Evolutionary conservation across 2,113 vertebrate species (phyloP).

Genomic region (Rhipidura dahli): DNA sequence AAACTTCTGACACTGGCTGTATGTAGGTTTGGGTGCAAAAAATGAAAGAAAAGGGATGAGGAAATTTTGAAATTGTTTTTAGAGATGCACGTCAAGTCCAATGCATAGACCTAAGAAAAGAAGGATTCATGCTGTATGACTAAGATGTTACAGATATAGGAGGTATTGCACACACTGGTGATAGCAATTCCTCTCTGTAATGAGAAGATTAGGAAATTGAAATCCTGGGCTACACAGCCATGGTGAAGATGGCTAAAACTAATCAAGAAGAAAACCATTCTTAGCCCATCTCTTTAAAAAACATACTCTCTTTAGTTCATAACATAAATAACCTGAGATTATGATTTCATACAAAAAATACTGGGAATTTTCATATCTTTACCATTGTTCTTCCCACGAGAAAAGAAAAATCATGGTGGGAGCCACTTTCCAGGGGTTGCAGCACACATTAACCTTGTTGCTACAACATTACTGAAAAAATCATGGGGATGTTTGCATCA

Average conservation of each 20-base stretch:
- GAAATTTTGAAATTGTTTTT: background rate
- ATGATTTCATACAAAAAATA: background rate
- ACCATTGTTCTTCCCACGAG: background rate
- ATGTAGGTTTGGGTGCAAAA: background rate
- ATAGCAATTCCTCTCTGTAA: background rate
- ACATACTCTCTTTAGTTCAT: background rate
- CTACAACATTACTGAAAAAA: background rate
- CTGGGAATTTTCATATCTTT: background rate
- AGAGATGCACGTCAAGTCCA: background rate
- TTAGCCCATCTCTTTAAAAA: background rate
- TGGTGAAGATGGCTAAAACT: background rate
- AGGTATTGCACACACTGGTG: background rate
- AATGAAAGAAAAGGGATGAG: background rate
- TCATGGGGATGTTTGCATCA: background rate
- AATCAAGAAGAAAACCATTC: background rate
- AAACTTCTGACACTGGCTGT: background rate
- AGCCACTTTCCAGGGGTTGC: background rate
- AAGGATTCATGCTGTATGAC: background rate
- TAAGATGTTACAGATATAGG: background rate
- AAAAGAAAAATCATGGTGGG: background rate
- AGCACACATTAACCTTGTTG: background rate
- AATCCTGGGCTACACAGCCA: background rate
- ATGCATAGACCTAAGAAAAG: background rate
- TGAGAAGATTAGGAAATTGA: background rate
- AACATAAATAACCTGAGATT: background rate